Conservation (phyloP, 2,888 invertebrate genomes). For the Neoascia interrupta region DNA sequence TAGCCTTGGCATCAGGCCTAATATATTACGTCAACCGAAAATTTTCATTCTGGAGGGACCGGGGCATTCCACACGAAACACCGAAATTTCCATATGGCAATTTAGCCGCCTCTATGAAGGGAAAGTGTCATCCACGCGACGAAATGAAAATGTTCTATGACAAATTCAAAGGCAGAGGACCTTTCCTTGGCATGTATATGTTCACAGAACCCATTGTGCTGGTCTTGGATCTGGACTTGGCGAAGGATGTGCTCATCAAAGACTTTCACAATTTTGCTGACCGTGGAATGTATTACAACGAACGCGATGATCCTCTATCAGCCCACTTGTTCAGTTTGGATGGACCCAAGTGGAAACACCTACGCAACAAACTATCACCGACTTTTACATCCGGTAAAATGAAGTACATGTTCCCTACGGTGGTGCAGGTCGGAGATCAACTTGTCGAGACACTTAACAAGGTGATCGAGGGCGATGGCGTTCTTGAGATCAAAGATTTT, state of each 20-base stretch:
- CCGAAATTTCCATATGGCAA: constrained; percentile 76
- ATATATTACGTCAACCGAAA: too few species aligned
- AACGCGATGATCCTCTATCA: constrained; percentile 76
- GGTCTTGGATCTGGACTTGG: constrained; percentile 74
- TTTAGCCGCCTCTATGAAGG: too few species aligned
- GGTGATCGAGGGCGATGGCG: constrained; percentile 35
- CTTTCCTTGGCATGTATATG: constrained; percentile 73
- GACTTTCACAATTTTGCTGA: constrained; percentile 78
- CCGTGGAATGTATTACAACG: constrained; percentile 75
- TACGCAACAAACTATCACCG: constrained; percentile 79
- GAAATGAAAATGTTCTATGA: constrained; percentile 73
- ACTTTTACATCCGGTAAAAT: constrained; percentile 81
- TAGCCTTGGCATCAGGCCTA: too few species aligned
- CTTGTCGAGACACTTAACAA: constrained; percentile 70
- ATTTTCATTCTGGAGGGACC: constrained; percentile 76
- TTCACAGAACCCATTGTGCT: constrained; percentile 71
- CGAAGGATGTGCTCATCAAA: constrained; percentile 75
- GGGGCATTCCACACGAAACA: constrained; percentile 76
- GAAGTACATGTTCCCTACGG: constrained; percentile 79
- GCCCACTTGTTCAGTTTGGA: constrained; percentile 76
- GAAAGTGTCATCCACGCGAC: constrained; percentile 71
- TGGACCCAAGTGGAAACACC: constrained; percentile 80
- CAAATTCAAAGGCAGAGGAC: constrained; percentile 69
- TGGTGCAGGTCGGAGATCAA: constrained; percentile 71
- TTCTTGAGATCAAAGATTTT: constrained; percentile 79